These are phyloP conservation scores for Phoebastria nigripes DNA, from an alignment of 2,797 vertebrate species.

Conservation along the genomic window DNA sequence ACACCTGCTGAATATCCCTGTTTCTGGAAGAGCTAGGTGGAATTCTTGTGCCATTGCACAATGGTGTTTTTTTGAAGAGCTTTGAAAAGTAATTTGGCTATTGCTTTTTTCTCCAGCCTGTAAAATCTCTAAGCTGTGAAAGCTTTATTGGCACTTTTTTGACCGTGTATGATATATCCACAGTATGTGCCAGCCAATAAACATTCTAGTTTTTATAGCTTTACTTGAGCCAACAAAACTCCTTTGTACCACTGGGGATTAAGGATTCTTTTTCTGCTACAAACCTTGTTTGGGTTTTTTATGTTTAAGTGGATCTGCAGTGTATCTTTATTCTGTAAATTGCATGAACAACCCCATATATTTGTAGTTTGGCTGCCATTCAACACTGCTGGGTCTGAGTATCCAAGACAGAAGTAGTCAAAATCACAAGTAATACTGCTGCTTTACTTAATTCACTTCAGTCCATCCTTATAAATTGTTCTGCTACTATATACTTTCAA, in stretches of 20 bases:
- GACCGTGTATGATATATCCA: background rate
- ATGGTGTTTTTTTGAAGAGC: background rate
- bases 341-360: background rate
- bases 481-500: background rate
- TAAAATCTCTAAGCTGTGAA: background rate
- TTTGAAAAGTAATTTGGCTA: background rate
- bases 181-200: background rate
- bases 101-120: background rate
- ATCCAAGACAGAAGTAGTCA: background rate
- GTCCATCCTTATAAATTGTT: background rate
- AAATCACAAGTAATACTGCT: background rate
- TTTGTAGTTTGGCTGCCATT: background rate
- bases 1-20: background rate
- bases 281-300: background rate
- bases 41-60: background rate
- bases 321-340: background rate
- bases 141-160: constrained; percentile 36
- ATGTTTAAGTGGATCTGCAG: background rate
- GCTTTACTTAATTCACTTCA: background rate
- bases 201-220: background rate
- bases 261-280: background rate
- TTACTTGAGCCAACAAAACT: constrained; percentile 19
- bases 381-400: background rate
- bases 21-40: background rate
- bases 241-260: background rate